phyloP scores from a whole-genome alignment of 1,140 invertebrate genomes.

The Monochamus saltuarius region DNA sequence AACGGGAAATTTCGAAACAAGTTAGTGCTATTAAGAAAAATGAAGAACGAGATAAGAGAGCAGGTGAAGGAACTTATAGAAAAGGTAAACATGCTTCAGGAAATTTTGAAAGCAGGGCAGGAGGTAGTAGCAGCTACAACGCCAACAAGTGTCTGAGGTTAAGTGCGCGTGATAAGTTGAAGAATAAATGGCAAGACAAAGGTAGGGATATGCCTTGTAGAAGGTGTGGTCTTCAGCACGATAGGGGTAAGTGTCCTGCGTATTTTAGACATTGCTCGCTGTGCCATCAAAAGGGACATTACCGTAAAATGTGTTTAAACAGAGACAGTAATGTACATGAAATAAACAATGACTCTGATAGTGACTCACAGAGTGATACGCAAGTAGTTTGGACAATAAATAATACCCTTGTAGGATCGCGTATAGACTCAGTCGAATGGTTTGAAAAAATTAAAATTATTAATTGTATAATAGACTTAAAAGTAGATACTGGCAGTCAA shows the following conservation, averaged over 20 bases:
- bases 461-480: background rate
- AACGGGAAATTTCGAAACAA: slow-evolving; percentile 8
- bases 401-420: background rate
- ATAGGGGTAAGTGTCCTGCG: slow-evolving; percentile 10
- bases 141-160: no score
- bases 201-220: background rate
- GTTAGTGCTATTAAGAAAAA: background rate
- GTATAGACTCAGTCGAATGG: background rate
- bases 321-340: background rate
- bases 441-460: background rate
- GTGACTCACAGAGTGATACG: background rate
- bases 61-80: background rate
- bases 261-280: background rate
- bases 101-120: background rate
- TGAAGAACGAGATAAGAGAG: background rate
- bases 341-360: background rate
- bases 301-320: slow-evolving; percentile 1
- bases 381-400: background rate
- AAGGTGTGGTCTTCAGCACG: background rate
- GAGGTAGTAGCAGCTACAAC: background rate
- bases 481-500: slow-evolving; percentile 2
- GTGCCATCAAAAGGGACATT: slow-evolving; percentile 4
- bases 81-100: background rate
- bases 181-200: background rate
- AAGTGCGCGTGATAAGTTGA: no score